These are phyloP conservation scores for Syritta pipiens DNA, from an alignment of 2,888 invertebrate genomes.

Conservation along the genomic window DNA sequence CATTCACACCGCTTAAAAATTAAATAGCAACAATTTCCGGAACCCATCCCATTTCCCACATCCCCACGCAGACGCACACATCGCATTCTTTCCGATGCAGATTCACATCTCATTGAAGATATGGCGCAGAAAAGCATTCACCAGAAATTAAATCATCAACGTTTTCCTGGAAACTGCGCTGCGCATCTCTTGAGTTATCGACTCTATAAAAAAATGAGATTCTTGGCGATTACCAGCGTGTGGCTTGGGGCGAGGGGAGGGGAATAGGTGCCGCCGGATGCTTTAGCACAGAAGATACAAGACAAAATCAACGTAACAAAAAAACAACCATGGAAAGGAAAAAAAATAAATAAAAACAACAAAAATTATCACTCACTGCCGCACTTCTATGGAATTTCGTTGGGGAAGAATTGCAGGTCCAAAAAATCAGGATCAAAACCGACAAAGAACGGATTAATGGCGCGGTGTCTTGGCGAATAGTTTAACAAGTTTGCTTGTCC, in stretches of 20 bases:
- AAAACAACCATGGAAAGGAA: not conserved
- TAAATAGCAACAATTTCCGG: too few relatives aligned
- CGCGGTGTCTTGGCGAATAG: too few relatives aligned
- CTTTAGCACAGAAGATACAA: constrained; percentile 1
- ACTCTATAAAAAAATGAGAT: constrained; percentile 31
- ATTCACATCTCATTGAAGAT: too few relatives aligned
- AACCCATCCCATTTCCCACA: too few relatives aligned
- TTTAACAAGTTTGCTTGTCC: too few relatives aligned
- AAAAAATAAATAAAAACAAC: not conserved
- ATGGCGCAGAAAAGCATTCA: constrained; percentile 28
- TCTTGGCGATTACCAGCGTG: constrained; percentile 1
- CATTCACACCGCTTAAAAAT: too few relatives aligned
- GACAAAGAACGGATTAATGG: too few relatives aligned
- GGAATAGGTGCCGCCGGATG: constrained; percentile 10
- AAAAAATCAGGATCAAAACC: not conserved
- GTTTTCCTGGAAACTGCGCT: constrained; percentile 39
- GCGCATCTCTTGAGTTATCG: constrained; percentile 32
- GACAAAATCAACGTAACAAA: not conserved
- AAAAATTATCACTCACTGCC: constrained; percentile 1
- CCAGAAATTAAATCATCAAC: constrained; percentile 34
- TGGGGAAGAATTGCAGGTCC: not conserved
- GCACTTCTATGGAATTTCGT: constrained; percentile 18
- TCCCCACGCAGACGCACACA: too few relatives aligned
- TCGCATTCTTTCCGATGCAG: too few relatives aligned
- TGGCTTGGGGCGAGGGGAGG: not conserved